A percentile compares a stretch with the other conserved stretches of the same genome.
phyloP scores from a whole-genome alignment of 1,140 invertebrate genomes.

The Geopemphigus sp. region DNA sequence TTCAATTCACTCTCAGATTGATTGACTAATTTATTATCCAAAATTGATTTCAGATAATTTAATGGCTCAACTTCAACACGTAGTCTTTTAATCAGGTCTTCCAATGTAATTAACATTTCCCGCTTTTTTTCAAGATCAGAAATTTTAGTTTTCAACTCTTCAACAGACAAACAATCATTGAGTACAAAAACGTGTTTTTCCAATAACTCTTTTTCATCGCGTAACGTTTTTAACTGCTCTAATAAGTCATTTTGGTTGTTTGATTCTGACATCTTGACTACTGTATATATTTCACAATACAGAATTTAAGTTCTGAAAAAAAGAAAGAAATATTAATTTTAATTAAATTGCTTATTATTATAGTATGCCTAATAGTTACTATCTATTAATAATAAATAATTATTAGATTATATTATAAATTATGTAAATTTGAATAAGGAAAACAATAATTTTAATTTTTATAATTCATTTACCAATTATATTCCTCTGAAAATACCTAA shows the following conservation, averaged over 20 bases:
- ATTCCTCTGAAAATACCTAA: too few species aligned
- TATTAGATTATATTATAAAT: too few species aligned
- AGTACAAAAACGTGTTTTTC: slow-evolving; percentile 27
- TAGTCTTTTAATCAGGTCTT: slow-evolving; percentile 14
- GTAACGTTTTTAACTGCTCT: slow-evolving; percentile 7
- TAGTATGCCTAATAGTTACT: too few species aligned
- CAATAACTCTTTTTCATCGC: slow-evolving; percentile 32
- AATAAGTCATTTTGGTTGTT: slow-evolving; percentile 2
- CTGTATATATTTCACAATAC: too few species aligned
- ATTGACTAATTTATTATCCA: slow-evolving; percentile 8
- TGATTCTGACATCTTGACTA: not conserved
- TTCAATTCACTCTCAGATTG: not conserved
- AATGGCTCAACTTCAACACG: slow-evolving; percentile 21
- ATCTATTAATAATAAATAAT: too few species aligned
- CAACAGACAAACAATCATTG: slow-evolving; percentile 25
- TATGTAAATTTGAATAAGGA: too few species aligned
- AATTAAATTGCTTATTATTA: too few species aligned
- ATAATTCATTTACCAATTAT: too few species aligned
- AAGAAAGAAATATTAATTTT: too few species aligned
- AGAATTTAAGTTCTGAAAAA: too few species aligned
- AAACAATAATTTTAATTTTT: too few species aligned
- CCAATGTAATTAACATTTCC: not conserved
- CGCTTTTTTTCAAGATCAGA: slow-evolving; percentile 33
- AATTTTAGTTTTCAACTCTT: slow-evolving; percentile 31
- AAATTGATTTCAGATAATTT: slow-evolving; percentile 26